Percentiles rank a stretch among this genome's conserved stretches.
Conservation (phyloP, 30 jellyfish, hydroid and myxozoan species). For the Cassiopea andromeda region DNA sequence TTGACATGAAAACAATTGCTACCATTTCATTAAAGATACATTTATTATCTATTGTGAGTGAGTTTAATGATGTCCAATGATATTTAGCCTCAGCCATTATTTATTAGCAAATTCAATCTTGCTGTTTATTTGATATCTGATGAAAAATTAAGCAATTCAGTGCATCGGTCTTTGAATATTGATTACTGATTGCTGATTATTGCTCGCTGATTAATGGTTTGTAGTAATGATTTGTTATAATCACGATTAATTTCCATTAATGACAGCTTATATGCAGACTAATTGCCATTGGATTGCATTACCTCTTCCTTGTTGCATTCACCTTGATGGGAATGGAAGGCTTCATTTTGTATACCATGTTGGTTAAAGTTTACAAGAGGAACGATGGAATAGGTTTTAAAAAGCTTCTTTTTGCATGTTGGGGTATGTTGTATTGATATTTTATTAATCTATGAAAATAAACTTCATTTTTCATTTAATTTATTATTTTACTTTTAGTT, state of each 20-base stretch:
- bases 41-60: no score
- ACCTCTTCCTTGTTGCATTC: slow-evolving; percentile 84
- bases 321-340: slow-evolving; percentile 92
- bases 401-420: slow-evolving; percentile 68
- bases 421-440: slow-evolving; percentile 65
- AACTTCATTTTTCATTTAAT: neutral
- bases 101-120: no score
- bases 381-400: slow-evolving; percentile 54
- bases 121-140: no score
- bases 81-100: no score
- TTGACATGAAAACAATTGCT: no score
- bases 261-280: slow-evolving; percentile 72
- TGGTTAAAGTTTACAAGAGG: slow-evolving; percentile 76
- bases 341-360: slow-evolving; percentile 78
- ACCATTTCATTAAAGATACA: no score
- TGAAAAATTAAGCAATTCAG: no score
- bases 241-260: no score
- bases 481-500: neutral
- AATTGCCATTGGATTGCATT: slow-evolving; percentile 80
- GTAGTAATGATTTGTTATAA: no score
- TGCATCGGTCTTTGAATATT: neutral
- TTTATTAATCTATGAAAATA: no score
- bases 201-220: neutral
- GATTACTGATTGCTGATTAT: neutral
- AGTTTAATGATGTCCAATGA: no score